Conservation (phyloP, 2,888 invertebrate genomes). For the Napeogenes sylphis region DNA sequence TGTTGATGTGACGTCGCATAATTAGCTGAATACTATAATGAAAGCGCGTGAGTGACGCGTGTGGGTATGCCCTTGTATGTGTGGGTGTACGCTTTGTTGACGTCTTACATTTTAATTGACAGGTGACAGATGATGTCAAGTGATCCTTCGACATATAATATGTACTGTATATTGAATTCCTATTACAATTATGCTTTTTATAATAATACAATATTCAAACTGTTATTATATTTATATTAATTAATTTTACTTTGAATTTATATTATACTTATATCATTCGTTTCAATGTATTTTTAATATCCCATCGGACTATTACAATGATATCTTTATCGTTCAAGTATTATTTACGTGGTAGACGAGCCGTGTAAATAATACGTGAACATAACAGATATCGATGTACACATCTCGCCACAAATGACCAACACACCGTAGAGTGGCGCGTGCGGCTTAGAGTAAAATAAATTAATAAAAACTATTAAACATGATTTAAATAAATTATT, state of each 20-base stretch:
- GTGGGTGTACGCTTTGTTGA: conserved; percentile 3
- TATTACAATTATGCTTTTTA: too few relatives aligned
- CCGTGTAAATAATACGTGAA: conserved; percentile 31
- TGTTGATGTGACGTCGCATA: conserved; percentile 60
- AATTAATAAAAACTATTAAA: too few relatives aligned
- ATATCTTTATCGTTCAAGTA: background rate
- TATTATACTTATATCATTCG: too few relatives aligned
- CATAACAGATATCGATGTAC: conserved; percentile 45
- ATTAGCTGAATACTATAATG: conserved; percentile 51
- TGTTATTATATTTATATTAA: too few relatives aligned
- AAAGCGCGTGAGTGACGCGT: conserved; percentile 20
- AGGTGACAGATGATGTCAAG: background rate
- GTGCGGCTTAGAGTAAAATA: conserved; percentile 17
- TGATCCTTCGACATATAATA: background rate
- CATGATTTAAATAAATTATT: too few relatives aligned
- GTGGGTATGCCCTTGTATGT: background rate
- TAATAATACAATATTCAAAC: too few relatives aligned
- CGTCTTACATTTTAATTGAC: background rate
- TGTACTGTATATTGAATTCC: too few relatives aligned
- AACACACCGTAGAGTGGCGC: conserved; percentile 63
- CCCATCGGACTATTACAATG: too few relatives aligned
- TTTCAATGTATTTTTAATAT: too few relatives aligned
- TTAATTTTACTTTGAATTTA: too few relatives aligned
- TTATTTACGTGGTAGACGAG: conserved; percentile 25
- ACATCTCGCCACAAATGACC: conserved; percentile 50